Evolutionary conservation across 2,113 vertebrate species (phyloP), one percentile per base, ranked within the genome.

Genomic region (Setophaga petechia): DNA sequence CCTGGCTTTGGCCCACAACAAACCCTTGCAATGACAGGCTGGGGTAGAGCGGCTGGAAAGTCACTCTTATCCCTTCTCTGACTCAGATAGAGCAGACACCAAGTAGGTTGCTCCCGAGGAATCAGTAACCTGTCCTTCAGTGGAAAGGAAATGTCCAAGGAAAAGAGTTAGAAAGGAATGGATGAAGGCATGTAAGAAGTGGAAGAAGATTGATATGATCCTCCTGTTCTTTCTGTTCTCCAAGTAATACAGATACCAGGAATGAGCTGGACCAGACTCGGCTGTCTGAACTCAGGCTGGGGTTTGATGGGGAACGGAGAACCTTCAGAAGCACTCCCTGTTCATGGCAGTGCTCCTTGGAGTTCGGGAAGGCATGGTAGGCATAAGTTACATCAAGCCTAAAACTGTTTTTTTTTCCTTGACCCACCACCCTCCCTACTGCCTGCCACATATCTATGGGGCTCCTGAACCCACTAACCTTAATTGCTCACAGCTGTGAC

Each of bases 401-500:
- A 46, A 74, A 54, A 7, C 8, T 12, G 1, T 2, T 6, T 30
- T 37, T 37, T 46, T 52, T 39, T 3, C 33, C 33, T 22, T 25
- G 18, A 85, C 13, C 27, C 51, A 43, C 54, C 24, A 65, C 24
- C 22, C 44, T 89, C 21, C 47, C 17, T 23, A 35, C n/a, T 65
- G 35, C n/a, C 51, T 80, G 58, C 71, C 24, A 35, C 19, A 11
- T 86, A 87, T 95, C 83, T 2, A 1, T 74, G 39, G 28, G 31
- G 33, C 23, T 96, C 37, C 47, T 28, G 46, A 88, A 73, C 20
- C 46, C 65, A 15, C 49, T 44, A 85, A 62, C 73, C n/a, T 41
- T 73, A 91, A 91, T 55, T 87, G 37, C 27, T 90, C 21, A 41
- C 88, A 90, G 59, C 58, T 86, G 85, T 93, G 79, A 80, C 90